Evolutionary conservation across 2,797 vertebrate species (phyloP).

Genomic region (Falco concolor): DNA sequence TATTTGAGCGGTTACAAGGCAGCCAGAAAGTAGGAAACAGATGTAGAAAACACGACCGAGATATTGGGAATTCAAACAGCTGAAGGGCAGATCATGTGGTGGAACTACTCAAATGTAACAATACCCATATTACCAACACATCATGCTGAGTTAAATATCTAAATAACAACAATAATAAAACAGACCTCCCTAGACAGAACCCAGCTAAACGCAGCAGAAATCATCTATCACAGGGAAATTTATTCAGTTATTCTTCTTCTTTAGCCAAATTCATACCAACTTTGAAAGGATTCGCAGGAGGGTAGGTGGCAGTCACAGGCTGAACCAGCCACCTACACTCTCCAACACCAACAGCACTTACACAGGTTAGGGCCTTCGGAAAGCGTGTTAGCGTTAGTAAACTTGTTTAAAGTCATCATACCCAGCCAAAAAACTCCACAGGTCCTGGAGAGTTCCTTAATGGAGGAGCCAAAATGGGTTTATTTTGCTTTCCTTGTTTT

Average conservation of each 20-base stretch:
- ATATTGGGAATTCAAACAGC: not conserved
- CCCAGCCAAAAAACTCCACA: not conserved
- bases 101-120: not conserved
- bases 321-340: not conserved
- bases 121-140: not conserved
- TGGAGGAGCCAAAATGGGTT: not conserved
- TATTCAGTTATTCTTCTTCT: not conserved
- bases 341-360: rapidly evolving
- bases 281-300: not conserved
- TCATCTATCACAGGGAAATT: not conserved
- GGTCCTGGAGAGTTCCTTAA: not conserved
- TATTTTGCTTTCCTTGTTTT: not conserved
- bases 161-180: not conserved
- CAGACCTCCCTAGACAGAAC: not conserved
- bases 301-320: not conserved
- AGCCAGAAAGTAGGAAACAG: not conserved
- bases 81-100: not conserved
- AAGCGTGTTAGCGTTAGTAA: not conserved
- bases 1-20: not conserved
- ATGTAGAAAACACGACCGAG: not conserved
- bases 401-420: not conserved
- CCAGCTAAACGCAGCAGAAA: not conserved
- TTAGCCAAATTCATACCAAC: not conserved
- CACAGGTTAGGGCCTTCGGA: not conserved
- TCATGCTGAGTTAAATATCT: not conserved